Conservation (phyloP, 2,113 vertebrate species). For the Lontra canadensis region DNA sequence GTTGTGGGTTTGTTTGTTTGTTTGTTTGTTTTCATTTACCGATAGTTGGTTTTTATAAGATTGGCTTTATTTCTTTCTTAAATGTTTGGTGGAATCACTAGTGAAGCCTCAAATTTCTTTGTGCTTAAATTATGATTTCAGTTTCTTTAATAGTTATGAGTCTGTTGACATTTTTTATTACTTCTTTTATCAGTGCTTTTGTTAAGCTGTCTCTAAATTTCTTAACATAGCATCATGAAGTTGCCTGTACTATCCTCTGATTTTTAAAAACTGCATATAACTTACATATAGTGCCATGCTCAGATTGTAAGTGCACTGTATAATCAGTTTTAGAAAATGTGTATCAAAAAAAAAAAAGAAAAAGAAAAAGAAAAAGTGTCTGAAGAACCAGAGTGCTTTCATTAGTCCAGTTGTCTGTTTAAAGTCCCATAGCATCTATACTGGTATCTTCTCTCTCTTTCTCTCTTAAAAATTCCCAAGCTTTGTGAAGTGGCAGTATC, state of each 20-base stretch:
- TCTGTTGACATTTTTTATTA: neutral
- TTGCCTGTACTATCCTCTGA: neutral
- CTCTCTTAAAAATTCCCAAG: neutral
- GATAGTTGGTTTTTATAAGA: neutral
- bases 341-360: neutral
- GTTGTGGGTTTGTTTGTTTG: neutral
- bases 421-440: neutral
- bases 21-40: neutral
- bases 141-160: neutral
- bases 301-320: neutral
- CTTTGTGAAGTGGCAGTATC: too few species aligned
- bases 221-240: neutral
- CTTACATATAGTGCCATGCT: neutral
- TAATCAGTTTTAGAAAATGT: neutral
- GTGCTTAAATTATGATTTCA: neutral
- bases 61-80: neutral
- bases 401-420: neutral
- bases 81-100: neutral
- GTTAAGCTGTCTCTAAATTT: neutral
- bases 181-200: neutral
- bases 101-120: neutral
- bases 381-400: neutral
- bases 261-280: neutral
- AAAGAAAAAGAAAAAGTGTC: neutral
- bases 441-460: neutral